Evolutionary conservation across 2,888 invertebrate genomes (phyloP), one percentile per base, ranked within the genome.

Genomic region (Pseudoips prasinana): DNA sequence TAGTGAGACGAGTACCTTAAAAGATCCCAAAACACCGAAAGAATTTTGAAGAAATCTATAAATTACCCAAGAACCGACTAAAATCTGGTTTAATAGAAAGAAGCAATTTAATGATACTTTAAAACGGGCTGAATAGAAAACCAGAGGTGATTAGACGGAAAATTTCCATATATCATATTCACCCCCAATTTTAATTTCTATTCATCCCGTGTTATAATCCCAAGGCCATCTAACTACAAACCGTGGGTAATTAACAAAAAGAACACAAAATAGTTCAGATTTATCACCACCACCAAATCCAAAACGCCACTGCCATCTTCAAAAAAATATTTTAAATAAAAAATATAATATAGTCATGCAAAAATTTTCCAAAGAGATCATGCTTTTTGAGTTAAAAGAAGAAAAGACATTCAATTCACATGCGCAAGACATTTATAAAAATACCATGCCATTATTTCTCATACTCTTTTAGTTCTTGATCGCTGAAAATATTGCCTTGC

Each of bases 401-500:
- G 32, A 24, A 29, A 18, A 22, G 22, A 23, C 19, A n/a, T 18
- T n/a, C 22, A 24, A 51, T 36, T 26, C 56, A 41, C 56, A 55
- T 55, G 56, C 55, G 31, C 22, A 32, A 39, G 38, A 52, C 29
- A 31, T 18, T 38, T 26, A 10, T 31, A 33, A 27, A 29, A 30
- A 40, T 33, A 28, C 26, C 58, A 55, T 77, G 70, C 73, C n/a
- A 62, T 38, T 53, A 52, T 39, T 36, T 31, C 34, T 24, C 14
- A 18, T n/a, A n/a, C n/a, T n/a, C 6, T 47, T 36, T 41, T 56
- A 29, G 43, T 45, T 58, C 57, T 57, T 85, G 86, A 84, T 87
- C 86, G 84, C 84, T 81, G 63, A 72, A 68, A 71, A 70, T 69
- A 71, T 77, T 72, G 80, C 58, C 69, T 71, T 63, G 10, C 27